Conservation (phyloP, 1,140 invertebrate species). For the Drosophila sulfurigaster region DNA sequence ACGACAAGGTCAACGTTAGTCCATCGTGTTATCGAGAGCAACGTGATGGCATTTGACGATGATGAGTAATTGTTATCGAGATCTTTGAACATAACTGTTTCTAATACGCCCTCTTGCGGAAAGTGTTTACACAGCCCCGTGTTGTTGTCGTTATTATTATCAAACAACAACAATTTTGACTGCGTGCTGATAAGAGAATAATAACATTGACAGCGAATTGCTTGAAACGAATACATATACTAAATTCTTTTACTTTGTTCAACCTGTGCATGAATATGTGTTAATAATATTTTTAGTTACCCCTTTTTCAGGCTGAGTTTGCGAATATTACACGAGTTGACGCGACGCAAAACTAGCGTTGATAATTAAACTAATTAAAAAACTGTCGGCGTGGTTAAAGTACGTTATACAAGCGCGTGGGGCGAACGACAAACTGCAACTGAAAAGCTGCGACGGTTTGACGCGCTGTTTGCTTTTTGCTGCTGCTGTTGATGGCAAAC, state of each 20-base stretch:
- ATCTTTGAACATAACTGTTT: conserved; percentile 19
- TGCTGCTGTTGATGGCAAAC: conserved; percentile 40
- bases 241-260: not conserved
- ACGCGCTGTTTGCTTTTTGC: conserved; percentile 30
- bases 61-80: conserved; percentile 15
- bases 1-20: conserved; percentile 68
- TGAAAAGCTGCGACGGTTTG: conserved; percentile 58
- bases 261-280: not conserved
- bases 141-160: conserved; percentile 33
- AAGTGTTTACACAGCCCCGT: conserved; percentile 8
- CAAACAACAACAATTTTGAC: conserved; percentile 41
- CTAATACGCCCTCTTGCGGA: not conserved
- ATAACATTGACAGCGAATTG: conserved; percentile 42
- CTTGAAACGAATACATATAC: conserved; percentile 19
- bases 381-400: conserved; percentile 12
- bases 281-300: conserved; percentile 15
- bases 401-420: conserved; percentile 57
- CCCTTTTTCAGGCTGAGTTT: conserved; percentile 12
- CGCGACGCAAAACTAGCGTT: conserved; percentile 8
- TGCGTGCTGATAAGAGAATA: conserved; percentile 43
- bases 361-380: conserved; percentile 32
- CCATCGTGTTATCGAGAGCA: conserved; percentile 31
- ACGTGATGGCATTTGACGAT: conserved; percentile 53
- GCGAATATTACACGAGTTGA: conserved; percentile 1
- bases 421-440: conserved; percentile 81